Evolutionary conservation across 2,113 vertebrate species (phyloP).

Genomic region (Gracilinanus agilis): DNA sequence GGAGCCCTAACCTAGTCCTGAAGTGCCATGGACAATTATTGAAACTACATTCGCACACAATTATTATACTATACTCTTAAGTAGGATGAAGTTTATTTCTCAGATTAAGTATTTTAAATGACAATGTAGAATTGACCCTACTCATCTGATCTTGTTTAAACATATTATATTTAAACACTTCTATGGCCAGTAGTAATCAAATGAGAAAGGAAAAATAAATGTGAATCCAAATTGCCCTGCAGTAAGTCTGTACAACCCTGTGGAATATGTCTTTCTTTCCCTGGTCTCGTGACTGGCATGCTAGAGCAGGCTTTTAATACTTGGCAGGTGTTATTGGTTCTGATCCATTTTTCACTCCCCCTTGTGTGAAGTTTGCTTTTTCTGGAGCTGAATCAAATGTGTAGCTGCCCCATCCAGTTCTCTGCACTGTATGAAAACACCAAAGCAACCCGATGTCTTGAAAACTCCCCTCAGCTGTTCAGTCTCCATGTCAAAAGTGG

Average conservation of each 20-base stretch:
- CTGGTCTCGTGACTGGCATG: not conserved
- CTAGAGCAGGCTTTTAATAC: not conserved
- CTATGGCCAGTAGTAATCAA: not conserved
- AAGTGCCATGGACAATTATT: not conserved
- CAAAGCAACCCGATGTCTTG: slow-evolving; percentile 1
- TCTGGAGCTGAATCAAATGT: slow-evolving; percentile 43
- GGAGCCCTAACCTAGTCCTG: not conserved
- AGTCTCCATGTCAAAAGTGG: slow-evolving; percentile 47
- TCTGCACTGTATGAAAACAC: slow-evolving; percentile 39
- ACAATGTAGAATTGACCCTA: not conserved
- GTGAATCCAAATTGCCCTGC: not conserved
- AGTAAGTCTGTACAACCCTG: not conserved
- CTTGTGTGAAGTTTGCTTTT: slow-evolving; percentile 32
- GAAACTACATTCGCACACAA: not conserved
- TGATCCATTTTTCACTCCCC: slow-evolving; percentile 48
- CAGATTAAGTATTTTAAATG: not conserved
- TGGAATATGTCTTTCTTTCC: not conserved
- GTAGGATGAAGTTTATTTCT: not conserved
- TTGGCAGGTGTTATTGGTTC: slow-evolving; percentile 21
- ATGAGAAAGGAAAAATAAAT: not conserved
- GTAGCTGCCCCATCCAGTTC: slow-evolving; percentile 6
- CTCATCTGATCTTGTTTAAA: not conserved
- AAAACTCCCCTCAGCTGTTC: slow-evolving; percentile 6
- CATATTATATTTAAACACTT: slow-evolving; percentile 29
- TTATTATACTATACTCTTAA: not conserved